These are phyloP conservation scores for Acleris sparsana DNA, from an alignment of 2,888 invertebrate genomes.

Conservation along the genomic window DNA sequence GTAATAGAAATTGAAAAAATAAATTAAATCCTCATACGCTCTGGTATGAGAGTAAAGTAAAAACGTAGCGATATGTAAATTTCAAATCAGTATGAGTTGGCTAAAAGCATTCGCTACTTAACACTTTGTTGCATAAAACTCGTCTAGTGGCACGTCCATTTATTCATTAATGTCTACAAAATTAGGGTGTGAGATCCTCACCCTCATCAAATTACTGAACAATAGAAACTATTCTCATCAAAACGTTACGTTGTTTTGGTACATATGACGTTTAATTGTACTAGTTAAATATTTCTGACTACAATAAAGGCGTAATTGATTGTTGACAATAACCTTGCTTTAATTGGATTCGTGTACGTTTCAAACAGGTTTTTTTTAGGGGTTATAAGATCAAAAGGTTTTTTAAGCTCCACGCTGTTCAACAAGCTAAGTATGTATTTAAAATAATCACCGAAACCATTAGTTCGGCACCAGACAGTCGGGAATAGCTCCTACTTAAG, in stretches of 20 bases:
- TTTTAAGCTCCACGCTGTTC: background rate
- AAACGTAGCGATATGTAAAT: conserved; percentile 26
- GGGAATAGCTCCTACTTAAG: background rate
- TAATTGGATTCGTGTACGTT: too few species aligned
- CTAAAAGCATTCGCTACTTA: conserved; percentile 31
- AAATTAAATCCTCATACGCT: background rate
- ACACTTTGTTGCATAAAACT: conserved; percentile 37
- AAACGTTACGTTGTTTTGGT: conserved; percentile 55
- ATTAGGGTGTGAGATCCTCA: conserved; percentile 53
- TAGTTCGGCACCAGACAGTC: background rate
- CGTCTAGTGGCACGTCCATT: conserved; percentile 54
- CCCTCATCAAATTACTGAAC: conserved; percentile 64
- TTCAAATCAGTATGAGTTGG: conserved; percentile 22
- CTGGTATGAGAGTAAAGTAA: conserved; percentile 5
- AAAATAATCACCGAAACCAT: background rate
- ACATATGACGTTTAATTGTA: conserved; percentile 22
- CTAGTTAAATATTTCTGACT: background rate
- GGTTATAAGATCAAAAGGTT: background rate
- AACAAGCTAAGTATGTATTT: conserved; percentile 1
- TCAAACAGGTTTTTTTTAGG: too few species aligned
- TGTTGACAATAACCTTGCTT: too few species aligned
- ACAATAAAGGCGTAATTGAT: too few species aligned
- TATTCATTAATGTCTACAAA: conserved; percentile 64
- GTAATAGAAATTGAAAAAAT: background rate
- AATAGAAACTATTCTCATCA: conserved; percentile 59